These are phyloP conservation scores for Lomographa bimaculata DNA, from an alignment of 2,888 invertebrate genomes.

Conservation along the genomic window DNA sequence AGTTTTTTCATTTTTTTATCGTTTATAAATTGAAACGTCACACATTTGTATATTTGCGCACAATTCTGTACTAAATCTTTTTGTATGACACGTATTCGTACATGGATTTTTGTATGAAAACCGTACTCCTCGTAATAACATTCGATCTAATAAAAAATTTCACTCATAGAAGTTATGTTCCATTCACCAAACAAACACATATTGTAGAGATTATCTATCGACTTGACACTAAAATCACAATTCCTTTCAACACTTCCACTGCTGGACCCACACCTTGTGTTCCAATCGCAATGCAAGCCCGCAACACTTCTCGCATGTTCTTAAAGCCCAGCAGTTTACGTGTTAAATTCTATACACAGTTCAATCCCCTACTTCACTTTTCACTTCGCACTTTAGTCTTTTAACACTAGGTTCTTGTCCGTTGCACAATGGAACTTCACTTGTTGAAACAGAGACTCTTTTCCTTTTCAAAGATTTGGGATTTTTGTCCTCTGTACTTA, in stretches of 20 bases:
- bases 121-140: too few relatives aligned
- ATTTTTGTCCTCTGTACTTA: conserved; percentile 34
- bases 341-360: not conserved
- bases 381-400: conserved; percentile 25
- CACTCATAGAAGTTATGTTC: too few relatives aligned
- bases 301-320: too few relatives aligned
- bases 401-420: conserved; percentile 26
- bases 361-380: conserved; percentile 33
- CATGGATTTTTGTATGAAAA: too few relatives aligned
- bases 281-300: not conserved
- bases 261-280: not conserved
- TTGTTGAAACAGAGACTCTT: conserved; percentile 16
- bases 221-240: conserved; percentile 7
- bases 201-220: conserved; percentile 4
- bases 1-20: too few relatives aligned
- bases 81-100: too few relatives aligned
- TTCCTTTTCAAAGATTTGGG: conserved; percentile 19
- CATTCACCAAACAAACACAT: too few relatives aligned
- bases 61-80: too few relatives aligned
- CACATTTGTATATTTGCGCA: too few relatives aligned
- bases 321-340: too few relatives aligned
- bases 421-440: conserved; percentile 15
- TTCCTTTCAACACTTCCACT: conserved; percentile 4
- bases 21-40: too few relatives aligned
- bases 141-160: too few relatives aligned